phyloP scores from a whole-genome alignment of 64 coral and sea anemone species.

The Pocillopora verrucosa region DNA sequence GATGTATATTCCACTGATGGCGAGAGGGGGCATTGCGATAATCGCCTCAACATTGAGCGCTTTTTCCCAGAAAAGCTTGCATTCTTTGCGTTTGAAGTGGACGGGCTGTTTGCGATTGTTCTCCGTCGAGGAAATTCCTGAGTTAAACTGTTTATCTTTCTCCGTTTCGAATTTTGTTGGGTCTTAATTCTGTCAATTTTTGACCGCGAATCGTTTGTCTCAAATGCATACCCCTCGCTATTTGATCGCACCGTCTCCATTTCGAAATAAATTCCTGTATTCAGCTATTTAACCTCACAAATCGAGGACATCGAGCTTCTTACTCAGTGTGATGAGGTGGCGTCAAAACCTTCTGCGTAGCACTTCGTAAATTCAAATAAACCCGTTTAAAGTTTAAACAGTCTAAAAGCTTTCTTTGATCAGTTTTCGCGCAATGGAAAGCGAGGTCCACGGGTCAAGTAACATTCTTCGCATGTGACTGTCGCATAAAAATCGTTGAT shows the following conservation, averaged over 20 bases:
- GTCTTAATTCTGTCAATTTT: not conserved
- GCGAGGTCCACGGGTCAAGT: not conserved
- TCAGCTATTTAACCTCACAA: too few relatives aligned
- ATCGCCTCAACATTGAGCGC: not conserved
- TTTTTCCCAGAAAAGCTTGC: not conserved
- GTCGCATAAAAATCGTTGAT: not conserved
- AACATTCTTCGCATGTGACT: not conserved
- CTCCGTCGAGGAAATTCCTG: not conserved
- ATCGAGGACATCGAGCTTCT: too few relatives aligned
- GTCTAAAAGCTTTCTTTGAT: not conserved
- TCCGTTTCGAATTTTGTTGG: not conserved
- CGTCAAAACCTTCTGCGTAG: too few relatives aligned
- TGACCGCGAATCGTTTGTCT: not conserved
- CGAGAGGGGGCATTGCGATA: not conserved
- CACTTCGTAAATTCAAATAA: not conserved
- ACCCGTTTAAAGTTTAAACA: not conserved
- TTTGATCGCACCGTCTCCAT: too few relatives aligned
- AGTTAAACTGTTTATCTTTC: not conserved
- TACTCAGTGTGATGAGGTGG: too few relatives aligned
- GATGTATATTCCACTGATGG: conserved; percentile 9
- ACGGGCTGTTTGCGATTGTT: not conserved
- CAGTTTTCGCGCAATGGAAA: not conserved
- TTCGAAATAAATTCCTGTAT: too few relatives aligned
- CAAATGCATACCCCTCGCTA: not conserved
- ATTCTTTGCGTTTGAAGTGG: not conserved